Evolutionary conservation across 2,113 vertebrate genomes (phyloP).

Genomic region (Oncorhynchus clarkii): DNA sequence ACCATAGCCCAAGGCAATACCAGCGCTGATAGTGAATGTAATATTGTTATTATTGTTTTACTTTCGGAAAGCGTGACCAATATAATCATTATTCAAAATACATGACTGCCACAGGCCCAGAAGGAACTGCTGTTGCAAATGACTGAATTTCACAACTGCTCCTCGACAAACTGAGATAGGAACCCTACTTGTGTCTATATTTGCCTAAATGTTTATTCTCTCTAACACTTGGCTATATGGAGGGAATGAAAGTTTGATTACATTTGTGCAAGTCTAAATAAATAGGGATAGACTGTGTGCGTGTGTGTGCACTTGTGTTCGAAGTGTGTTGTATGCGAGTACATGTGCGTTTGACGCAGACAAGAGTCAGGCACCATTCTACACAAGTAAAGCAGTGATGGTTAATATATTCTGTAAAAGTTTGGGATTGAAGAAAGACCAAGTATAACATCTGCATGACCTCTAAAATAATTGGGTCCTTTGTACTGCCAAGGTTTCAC

Average conservation of each 20-base stretch:
- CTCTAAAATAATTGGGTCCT: too few relatives aligned
- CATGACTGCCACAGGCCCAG: constrained; percentile 38
- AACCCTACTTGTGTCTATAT: constrained; percentile 28
- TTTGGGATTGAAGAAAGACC: too few relatives aligned
- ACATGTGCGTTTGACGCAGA: not conserved
- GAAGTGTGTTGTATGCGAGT: too few relatives aligned
- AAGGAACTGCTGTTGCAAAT: constrained; percentile 53
- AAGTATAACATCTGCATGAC: too few relatives aligned
- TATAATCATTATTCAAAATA: constrained; percentile 61
- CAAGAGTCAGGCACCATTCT: too few relatives aligned
- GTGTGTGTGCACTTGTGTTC: not conserved
- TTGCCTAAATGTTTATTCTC: constrained; percentile 16
- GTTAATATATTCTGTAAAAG: too few relatives aligned
- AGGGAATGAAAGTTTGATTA: constrained; percentile 31
- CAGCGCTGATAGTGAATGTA: constrained; percentile 35
- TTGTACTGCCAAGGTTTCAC: too few relatives aligned
- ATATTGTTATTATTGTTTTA: constrained; percentile 51
- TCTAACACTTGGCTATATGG: constrained; percentile 32
- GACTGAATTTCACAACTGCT: constrained; percentile 50
- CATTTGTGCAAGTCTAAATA: constrained; percentile 1
- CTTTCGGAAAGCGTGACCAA: constrained; percentile 57
- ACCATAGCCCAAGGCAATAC: constrained; percentile 46
- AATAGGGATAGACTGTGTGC: not conserved
- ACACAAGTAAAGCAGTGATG: too few relatives aligned
- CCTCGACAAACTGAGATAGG: constrained; percentile 29